Base-by-base conservation (phyloP, 2,797 vertebrate genomes). In the Pelochelys cantorii region DNA sequence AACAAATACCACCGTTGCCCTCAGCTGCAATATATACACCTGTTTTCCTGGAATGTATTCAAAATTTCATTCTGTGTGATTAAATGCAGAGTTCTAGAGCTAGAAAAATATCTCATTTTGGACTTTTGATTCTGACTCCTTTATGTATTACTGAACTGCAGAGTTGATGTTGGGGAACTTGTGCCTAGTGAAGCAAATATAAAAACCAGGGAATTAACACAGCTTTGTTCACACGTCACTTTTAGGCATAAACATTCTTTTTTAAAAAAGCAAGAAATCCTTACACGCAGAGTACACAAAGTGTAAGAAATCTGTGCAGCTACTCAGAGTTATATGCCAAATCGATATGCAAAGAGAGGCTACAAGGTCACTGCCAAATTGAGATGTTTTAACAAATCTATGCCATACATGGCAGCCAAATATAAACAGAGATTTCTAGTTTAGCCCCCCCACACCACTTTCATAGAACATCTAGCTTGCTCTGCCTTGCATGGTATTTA, bases 11-110 rank as follows among this genome's bases (percentile, higher is more conserved):
- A 54, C 11, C 94, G 89, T 93, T 37, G 1, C 87, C 74, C 83
- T 85, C 54, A 74, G 71, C 93, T 90, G 80, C 84, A 96, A 95
- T 92, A 92, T 68, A 52, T 92, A 87, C 79, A 95, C 90, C 93
- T 95, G 93, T 71, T 80, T 94, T 95, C 89, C 85, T 91, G 89
- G 83, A 93, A 75, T 0, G 1, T 65, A 81, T 90, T 97, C 95
- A 93, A 83, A 94, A 94, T 54, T 62, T 94, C 91, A 90, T 92
- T 90, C 88, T 95, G 95, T 94, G 83, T 83, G 42, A 94, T 93
- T 87, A 92, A 62, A 60, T 90, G 55, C 55, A 90, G 88, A 86
- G 83, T 54, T 96, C 68, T 25, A 7, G 77, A 71, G 37, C 17
- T 52, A 52, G 18, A 18, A 86, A 84, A 89, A 87, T 90, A 74